Evolutionary conservation across 2,888 invertebrate genomes (phyloP).

Genomic region (Drosophila rubida): DNA sequence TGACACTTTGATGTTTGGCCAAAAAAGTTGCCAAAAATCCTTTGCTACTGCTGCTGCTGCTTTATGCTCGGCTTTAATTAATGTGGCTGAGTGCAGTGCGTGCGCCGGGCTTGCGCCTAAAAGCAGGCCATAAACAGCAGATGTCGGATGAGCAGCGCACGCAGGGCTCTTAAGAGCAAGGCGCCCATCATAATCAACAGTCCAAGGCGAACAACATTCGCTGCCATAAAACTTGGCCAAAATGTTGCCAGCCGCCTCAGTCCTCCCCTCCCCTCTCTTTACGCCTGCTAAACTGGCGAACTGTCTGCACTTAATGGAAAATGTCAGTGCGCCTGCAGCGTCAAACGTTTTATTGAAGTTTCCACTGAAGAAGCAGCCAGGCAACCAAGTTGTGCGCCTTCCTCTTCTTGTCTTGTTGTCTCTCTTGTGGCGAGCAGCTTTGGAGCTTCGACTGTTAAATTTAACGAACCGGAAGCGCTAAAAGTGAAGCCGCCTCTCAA

Average conservation of each 20-base stretch:
- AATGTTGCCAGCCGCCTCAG: slow-evolving; percentile 19
- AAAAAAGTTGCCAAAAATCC: slow-evolving; percentile 22
- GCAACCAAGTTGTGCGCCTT: slow-evolving; percentile 1
- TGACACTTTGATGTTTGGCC: slow-evolving; percentile 66
- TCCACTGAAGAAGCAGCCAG: slow-evolving; percentile 36
- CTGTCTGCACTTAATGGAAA: slow-evolving; percentile 82
- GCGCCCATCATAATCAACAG: slow-evolving; percentile 59
- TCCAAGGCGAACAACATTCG: slow-evolving; percentile 31
- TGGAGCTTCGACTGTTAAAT: slow-evolving; percentile 55
- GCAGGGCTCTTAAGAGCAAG: slow-evolving; percentile 8
- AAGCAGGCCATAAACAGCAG: slow-evolving; percentile 55
- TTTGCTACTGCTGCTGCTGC: slow-evolving; percentile 2
- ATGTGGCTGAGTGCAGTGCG: slow-evolving; percentile 32
- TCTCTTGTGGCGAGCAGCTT: slow-evolving; percentile 40
- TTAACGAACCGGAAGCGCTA: slow-evolving; percentile 79
- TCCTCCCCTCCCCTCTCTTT: not conserved
- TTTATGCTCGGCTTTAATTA: slow-evolving; percentile 46
- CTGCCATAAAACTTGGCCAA: slow-evolving; percentile 59
- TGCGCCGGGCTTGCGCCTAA: slow-evolving; percentile 35
- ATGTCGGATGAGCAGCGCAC: not conserved
- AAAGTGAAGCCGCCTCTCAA: slow-evolving; percentile 52
- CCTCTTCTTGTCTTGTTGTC: slow-evolving; percentile 2
- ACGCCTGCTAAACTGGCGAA: slow-evolving; percentile 39
- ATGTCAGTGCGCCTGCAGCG: slow-evolving; percentile 77
- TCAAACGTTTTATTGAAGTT: slow-evolving; percentile 78